Conservation (phyloP, 2,888 invertebrate genomes). For the Melipona beecheii region DNA sequence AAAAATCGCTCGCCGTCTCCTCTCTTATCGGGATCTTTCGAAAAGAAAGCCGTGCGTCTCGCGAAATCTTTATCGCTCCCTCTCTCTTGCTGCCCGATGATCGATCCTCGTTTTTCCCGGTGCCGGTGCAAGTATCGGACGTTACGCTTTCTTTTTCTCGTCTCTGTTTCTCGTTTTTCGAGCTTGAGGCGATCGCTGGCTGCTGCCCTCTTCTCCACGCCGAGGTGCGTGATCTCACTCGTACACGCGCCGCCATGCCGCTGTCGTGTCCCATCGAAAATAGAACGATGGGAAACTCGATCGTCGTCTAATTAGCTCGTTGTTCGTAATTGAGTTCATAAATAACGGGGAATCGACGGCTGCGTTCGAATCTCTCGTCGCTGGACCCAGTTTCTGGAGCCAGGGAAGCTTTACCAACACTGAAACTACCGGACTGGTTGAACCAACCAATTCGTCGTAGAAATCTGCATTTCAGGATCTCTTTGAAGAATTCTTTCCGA, state of each 20-base stretch:
- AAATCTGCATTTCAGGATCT: too few relatives aligned
- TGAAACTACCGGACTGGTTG: too few relatives aligned
- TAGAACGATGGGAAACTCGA: slow-evolving; percentile 40
- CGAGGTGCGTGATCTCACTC: not conserved
- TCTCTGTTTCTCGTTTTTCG: slow-evolving; percentile 29
- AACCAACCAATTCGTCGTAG: too few relatives aligned
- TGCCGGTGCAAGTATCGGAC: not conserved
- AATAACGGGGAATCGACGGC: slow-evolving; percentile 52
- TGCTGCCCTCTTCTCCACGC: not conserved
- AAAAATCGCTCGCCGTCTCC: not conserved
- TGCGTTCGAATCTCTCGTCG: slow-evolving; percentile 35
- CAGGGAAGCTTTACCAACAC: too few relatives aligned
- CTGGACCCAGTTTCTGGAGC: not conserved
- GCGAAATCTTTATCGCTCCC: slow-evolving; percentile 13
- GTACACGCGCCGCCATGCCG: not conserved
- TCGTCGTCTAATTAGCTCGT: slow-evolving; percentile 52
- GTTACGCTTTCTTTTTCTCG: slow-evolving; percentile 8
- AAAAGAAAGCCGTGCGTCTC: not conserved
- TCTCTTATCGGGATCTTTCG: slow-evolving; percentile 4
- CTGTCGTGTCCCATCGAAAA: slow-evolving; percentile 12
- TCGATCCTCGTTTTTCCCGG: slow-evolving; percentile 19
- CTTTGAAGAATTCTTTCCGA: too few relatives aligned
- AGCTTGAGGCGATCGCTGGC: slow-evolving; percentile 16
- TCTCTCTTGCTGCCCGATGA: not conserved
- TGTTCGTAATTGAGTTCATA: slow-evolving; percentile 52